These are phyloP conservation scores for Monomorium pharaonis DNA, from an alignment of 1,140 invertebrate genomes.

Conservation along the genomic window DNA sequence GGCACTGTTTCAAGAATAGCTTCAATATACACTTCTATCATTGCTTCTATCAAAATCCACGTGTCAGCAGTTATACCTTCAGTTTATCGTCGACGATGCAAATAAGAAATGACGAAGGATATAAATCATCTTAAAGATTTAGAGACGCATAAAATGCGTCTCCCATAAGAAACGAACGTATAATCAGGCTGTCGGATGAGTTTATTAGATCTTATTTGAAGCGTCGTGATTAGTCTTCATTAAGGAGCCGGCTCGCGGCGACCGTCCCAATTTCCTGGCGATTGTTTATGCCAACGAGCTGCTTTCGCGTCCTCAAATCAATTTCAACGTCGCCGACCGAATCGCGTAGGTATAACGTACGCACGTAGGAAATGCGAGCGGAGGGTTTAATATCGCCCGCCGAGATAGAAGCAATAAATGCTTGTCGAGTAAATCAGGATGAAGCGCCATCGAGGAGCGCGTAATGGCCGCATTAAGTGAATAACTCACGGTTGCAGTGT, in stretches of 20 bases:
- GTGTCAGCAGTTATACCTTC: background rate
- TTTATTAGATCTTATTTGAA: background rate
- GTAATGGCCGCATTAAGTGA: conserved; percentile 84
- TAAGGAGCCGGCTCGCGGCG: background rate
- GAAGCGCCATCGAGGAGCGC: conserved; percentile 82
- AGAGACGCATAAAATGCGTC: background rate
- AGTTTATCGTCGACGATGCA: background rate
- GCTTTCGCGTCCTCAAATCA: conserved; percentile 44
- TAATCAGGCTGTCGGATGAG: background rate
- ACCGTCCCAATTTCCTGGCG: conserved; percentile 20
- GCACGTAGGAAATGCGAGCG: conserved; percentile 70
- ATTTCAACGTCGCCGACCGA: conserved; percentile 38
- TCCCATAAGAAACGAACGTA: background rate
- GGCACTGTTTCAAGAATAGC: background rate
- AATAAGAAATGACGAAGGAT: background rate
- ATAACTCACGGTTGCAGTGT: conserved; percentile 81
- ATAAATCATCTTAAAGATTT: background rate
- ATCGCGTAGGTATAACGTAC: conserved; percentile 59
- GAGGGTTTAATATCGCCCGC: conserved; percentile 71
- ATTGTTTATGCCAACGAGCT: conserved; percentile 26
- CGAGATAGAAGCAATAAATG: conserved; percentile 83
- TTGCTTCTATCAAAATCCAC: no score
- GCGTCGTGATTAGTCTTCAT: conserved; percentile 23
- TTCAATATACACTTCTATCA: background rate
- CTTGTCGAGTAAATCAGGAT: conserved; percentile 84